These are phyloP conservation scores for Acromyrmex echinatior DNA, from an alignment of 1,140 invertebrate genomes.

Conservation along the genomic window DNA sequence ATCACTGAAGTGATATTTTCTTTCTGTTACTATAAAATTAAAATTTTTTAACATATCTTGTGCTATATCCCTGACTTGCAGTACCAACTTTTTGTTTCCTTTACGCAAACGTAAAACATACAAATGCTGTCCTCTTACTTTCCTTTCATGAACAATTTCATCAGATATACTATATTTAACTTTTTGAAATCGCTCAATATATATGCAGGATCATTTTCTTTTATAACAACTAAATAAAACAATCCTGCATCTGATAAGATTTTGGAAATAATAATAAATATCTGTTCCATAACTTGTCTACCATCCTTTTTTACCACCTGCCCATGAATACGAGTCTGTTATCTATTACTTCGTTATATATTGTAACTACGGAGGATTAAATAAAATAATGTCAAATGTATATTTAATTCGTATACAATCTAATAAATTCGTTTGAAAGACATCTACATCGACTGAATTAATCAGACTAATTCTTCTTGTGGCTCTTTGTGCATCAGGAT, in stretches of 20 bases:
- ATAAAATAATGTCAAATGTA: slow-evolving; percentile 95
- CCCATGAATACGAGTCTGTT: slow-evolving; percentile 90
- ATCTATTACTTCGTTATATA: slow-evolving; percentile 89
- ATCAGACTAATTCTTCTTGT: slow-evolving; percentile 89
- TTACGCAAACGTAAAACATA: slow-evolving; percentile 88
- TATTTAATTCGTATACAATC: slow-evolving; percentile 84
- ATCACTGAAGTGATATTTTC: too few relatives aligned
- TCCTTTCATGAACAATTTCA: slow-evolving; percentile 89
- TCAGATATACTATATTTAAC: slow-evolving; percentile 87
- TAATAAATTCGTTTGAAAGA: slow-evolving; percentile 90
- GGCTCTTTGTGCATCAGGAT: slow-evolving; percentile 91
- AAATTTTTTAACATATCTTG: not conserved
- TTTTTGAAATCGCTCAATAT: slow-evolving; percentile 89
- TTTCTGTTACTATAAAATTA: not conserved
- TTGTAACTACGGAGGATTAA: slow-evolving; percentile 98
- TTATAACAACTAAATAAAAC: slow-evolving; percentile 94
- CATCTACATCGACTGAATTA: slow-evolving; percentile 90
- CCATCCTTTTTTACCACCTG: slow-evolving; percentile 92
- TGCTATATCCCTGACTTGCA: not conserved
- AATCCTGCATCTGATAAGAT: slow-evolving; percentile 91
- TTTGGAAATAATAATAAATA: slow-evolving; percentile 90
- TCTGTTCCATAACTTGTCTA: slow-evolving; percentile 92
- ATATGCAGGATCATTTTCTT: slow-evolving; percentile 94
- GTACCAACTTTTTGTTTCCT: not conserved
- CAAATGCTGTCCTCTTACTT: slow-evolving; percentile 91